Evolutionary conservation across 2,113 vertebrate species (phyloP).

Genomic region (Phaethon lepturus): DNA sequence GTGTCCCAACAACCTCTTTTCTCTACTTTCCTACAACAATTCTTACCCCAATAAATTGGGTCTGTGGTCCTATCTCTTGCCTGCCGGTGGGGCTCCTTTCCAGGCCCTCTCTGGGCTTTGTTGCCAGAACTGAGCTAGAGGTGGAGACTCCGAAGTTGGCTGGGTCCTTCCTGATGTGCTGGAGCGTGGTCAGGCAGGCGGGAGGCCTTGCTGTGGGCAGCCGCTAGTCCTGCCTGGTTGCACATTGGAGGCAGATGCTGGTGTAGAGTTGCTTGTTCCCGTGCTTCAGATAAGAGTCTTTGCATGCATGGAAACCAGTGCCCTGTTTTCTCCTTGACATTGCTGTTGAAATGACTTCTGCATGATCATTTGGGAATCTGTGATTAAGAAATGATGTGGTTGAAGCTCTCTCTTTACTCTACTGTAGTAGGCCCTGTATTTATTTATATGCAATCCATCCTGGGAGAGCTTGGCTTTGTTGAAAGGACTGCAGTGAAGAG

Average conservation of each 20-base stretch:
- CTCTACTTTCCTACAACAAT: neutral
- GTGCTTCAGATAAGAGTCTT: neutral
- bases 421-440: neutral
- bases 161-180: neutral
- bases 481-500: neutral
- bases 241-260: rapidly evolving
- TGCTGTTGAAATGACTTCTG: neutral
- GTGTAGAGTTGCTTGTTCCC: neutral
- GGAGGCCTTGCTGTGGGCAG: rapidly evolving
- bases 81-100: rapidly evolving
- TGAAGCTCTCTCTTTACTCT: neutral
- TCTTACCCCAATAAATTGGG: neutral
- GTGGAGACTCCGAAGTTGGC: neutral
- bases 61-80: neutral
- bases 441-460: neutral
- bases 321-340: neutral
- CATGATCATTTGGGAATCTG: neutral
- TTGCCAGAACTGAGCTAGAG: neutral
- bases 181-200: neutral
- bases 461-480: neutral
- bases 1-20: neutral
- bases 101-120: neutral
- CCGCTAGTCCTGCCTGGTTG: neutral
- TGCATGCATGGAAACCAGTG: rapidly evolving
- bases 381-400: neutral